Evolutionary conservation across 2,888 invertebrate genomes (phyloP).

Genomic region (Lysandra coridon): DNA sequence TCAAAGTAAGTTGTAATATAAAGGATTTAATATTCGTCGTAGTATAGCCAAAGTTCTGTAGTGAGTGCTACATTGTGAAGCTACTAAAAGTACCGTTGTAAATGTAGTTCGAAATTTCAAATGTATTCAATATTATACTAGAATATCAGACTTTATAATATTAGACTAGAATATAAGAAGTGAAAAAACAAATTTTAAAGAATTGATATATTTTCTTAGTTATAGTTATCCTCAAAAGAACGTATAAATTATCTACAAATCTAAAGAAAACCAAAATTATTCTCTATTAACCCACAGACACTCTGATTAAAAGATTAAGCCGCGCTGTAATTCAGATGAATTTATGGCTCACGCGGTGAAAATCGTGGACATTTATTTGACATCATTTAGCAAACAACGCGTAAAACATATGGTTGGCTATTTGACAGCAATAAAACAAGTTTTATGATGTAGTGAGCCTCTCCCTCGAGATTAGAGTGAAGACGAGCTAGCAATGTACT

Average conservation of each 20-base stretch:
- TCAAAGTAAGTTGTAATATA: not conserved
- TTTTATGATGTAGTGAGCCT: conserved; percentile 20
- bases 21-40: conserved; percentile 1
- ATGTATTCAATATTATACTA: not conserved
- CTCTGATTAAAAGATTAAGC: not conserved
- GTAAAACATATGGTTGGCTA: not conserved
- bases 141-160: not conserved
- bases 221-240: not conserved
- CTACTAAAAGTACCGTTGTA: not conserved
- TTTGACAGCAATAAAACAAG: conserved; percentile 25
- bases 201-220: not conserved
- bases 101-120: not conserved
- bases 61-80: not conserved
- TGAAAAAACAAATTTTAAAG: not conserved
- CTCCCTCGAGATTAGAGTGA: conserved; percentile 9
- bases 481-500: not conserved
- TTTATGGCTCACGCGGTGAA: conserved; percentile 18
- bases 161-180: no score
- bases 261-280: not conserved
- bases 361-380: conserved; percentile 19
- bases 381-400: conserved; percentile 5
- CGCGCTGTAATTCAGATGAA: conserved; percentile 4
- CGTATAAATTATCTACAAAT: not conserved
- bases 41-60: not conserved
- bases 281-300: not conserved